These are phyloP conservation scores for Forbesichthys papilliferus DNA, from an alignment of 2,113 vertebrate genomes.

Conservation along the genomic window DNA sequence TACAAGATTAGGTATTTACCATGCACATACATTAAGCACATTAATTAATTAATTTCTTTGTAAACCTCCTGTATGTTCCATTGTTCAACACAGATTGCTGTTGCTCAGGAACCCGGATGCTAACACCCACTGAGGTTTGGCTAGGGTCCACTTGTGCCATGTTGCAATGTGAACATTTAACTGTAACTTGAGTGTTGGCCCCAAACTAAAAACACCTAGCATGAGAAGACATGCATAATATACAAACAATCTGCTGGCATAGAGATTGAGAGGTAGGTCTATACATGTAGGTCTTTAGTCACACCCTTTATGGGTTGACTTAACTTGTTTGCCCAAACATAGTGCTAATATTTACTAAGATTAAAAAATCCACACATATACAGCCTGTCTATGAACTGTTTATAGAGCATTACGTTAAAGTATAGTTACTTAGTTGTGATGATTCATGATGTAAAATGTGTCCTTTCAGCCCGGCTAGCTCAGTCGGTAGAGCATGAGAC, in stretches of 20 bases:
- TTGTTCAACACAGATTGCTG: constrained; percentile 30
- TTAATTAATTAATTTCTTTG: neutral
- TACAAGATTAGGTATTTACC: too few species aligned
- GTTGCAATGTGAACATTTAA: neutral
- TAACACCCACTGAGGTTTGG: constrained; percentile 35
- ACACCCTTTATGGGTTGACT: constrained; percentile 5
- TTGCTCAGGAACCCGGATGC: constrained; percentile 13
- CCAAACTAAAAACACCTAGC: constrained; percentile 19
- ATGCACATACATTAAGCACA: neutral
- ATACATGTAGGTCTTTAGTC: constrained; percentile 23
- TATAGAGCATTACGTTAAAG: too few species aligned
- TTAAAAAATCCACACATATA: too few species aligned
- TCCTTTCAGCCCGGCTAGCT: too few species aligned
- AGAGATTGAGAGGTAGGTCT: too few species aligned
- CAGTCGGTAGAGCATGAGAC: too few species aligned
- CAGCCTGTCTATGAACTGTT: too few species aligned
- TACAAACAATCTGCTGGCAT: constrained; percentile 49
- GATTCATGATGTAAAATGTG: too few species aligned
- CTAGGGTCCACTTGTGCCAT: constrained; percentile 40
- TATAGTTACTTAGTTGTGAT: too few species aligned
- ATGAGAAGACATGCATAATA: constrained; percentile 21
- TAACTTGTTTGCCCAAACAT: neutral
- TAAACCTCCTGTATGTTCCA: constrained; percentile 23
- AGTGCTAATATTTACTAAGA: neutral
- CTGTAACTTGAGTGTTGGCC: constrained; percentile 35